Base-by-base conservation (phyloP, 2,113 vertebrate species). In the Epinephelus lanceolatus region DNA sequence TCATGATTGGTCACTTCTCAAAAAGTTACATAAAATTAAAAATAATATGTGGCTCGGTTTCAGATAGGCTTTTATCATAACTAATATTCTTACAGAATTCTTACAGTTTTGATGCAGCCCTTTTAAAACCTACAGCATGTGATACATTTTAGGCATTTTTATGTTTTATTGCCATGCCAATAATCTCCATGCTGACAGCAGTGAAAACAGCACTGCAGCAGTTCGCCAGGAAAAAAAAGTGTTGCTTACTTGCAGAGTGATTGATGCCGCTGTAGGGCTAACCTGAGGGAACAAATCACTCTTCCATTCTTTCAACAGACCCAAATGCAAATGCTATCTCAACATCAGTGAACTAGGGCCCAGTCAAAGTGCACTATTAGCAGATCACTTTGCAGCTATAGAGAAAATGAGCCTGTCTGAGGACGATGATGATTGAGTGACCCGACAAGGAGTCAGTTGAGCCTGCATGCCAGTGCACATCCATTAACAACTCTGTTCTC, bases 361-460 rank as follows among this genome's bases (percentile, higher is more conserved):
- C 57, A 71, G 72, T 63, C 76, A 84, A 61, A 85, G 70, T 72
- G 72, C 51, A 59, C 70, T 42, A 27, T 81, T 61, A 84, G 63
- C 68, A 80, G 62, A 80, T 89, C 60, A 81, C 76, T 83, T 88
- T 86, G 47, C 49, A 67, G 59, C 66, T 53, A 55, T 77, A 53
- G 11, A 71, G 78, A 86, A 86, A 82, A 88, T 78, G 12, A 63
- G 72, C 21, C 85, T 79, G 84, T 90, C 81, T 68, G 68, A 81
- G 17, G 75, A 80, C 33, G 11, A 81, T 59, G 52, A 77, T 89
- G 88, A 91, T 78, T 62, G 75, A 89, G 40, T 59, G 84, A 85
- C 73, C 68, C 40, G 67, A 71, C 2, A 10, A 52, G 23, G 59
- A 45, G 18, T 78, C 61, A 37, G 52, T 68, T 89, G 76, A 42